These are phyloP conservation scores for Isurus oxyrinchus DNA, from an alignment of 2,113 vertebrate genomes.

Conservation along the genomic window DNA sequence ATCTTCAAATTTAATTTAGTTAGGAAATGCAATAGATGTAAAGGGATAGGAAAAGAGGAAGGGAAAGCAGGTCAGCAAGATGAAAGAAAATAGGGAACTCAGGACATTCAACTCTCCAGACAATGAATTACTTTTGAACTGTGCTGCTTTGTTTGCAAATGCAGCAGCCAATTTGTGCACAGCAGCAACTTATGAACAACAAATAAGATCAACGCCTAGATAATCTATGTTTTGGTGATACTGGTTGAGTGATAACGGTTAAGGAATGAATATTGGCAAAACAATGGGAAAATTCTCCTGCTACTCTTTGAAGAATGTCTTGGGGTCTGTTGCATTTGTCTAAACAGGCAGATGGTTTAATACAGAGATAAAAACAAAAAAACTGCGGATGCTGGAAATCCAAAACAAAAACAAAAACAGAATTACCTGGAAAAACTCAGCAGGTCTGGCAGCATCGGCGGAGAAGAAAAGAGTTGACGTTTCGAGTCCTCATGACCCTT, in stretches of 20 bases:
- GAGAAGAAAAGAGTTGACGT: no score
- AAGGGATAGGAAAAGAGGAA: background rate
- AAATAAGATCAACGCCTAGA: background rate
- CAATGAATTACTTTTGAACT: background rate
- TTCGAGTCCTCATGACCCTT: no score
- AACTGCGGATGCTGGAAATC: no score
- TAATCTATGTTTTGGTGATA: background rate
- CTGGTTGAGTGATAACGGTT: no score
- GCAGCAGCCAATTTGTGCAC: background rate
- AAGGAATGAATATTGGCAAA: background rate
- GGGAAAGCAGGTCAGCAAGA: background rate
- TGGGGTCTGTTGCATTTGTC: background rate
- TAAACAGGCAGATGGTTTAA: background rate
- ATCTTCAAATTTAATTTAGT: background rate
- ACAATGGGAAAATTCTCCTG: background rate
- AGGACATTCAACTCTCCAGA: background rate
- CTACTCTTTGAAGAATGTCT: background rate
- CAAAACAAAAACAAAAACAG: no score
- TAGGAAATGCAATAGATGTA: background rate
- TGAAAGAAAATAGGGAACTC: background rate
- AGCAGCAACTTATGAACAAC: background rate
- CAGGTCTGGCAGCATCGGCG: no score
- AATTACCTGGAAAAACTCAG: no score
- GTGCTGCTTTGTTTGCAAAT: background rate
- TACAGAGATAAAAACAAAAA: no score